These are phyloP conservation scores for Zenarchopterus dispar DNA, from an alignment of 2,797 vertebrate species.

Conservation along the genomic window DNA sequence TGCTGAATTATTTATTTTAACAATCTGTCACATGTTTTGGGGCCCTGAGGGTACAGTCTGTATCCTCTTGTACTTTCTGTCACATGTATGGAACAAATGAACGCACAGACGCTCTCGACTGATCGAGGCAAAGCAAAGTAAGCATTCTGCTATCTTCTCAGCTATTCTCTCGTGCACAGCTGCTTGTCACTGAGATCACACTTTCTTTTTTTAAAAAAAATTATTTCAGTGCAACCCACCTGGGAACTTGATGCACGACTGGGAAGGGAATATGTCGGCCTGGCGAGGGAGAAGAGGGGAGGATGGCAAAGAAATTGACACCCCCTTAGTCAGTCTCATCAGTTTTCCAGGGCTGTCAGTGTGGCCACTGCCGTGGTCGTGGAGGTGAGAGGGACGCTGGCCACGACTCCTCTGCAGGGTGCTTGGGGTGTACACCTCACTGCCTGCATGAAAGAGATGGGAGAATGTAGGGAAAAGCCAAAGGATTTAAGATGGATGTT, in stretches of 20 bases:
- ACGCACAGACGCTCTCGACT: conserved; percentile 56
- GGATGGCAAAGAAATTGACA: conserved; percentile 95
- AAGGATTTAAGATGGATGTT: background rate
- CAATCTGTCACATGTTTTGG: conserved; percentile 67
- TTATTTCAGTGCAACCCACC: conserved; percentile 76
- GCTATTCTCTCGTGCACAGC: conserved; percentile 21
- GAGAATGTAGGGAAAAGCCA: background rate
- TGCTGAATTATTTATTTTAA: conserved; percentile 72
- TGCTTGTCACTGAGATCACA: conserved; percentile 16
- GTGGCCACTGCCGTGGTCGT: conserved; percentile 54
- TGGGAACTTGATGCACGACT: conserved; percentile 88
- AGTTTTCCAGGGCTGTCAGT: conserved; percentile 68
- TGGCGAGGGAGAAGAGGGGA: conserved; percentile 95
- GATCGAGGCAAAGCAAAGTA: conserved; percentile 52
- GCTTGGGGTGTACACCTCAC: conserved; percentile 80
- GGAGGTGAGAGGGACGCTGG: conserved; percentile 56
- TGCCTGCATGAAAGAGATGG: conserved; percentile 62
- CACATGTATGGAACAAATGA: conserved; percentile 67
- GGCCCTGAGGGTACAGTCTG: conserved; percentile 51
- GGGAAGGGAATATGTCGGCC: conserved; percentile 83
- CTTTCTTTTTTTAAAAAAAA: conserved; percentile 15
- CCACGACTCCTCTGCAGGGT: conserved; percentile 60
- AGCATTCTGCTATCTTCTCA: conserved; percentile 43
- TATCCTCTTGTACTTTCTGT: conserved; percentile 50
- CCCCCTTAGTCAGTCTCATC: conserved; percentile 86